phyloP scores from a whole-genome alignment of 2,113 vertebrate species.

The Chlamydotis undulata region DNA sequence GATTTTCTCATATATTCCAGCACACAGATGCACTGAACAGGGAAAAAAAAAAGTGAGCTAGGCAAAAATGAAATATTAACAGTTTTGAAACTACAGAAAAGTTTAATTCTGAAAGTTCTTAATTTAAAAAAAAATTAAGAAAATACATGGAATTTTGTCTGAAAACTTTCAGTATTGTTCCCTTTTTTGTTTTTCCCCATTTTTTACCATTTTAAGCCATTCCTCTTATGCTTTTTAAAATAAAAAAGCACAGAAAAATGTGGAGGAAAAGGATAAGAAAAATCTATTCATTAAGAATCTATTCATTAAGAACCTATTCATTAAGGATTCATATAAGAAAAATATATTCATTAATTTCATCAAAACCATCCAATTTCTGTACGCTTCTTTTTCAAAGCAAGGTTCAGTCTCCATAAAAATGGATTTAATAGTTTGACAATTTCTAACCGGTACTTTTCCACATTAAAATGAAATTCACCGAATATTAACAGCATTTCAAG shows the following conservation, averaged over 20 bases:
- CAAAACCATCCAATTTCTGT: not conserved
- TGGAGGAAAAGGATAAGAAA: not conserved
- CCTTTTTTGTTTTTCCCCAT: fast-evolving
- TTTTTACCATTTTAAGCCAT: not conserved
- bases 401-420: not conserved
- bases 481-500: not conserved
- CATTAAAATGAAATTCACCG: not conserved
- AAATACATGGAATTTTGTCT: not conserved
- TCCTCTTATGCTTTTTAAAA: not conserved
- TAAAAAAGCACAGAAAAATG: not conserved
- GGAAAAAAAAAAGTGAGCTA: not conserved
- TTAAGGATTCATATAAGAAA: too few relatives aligned
- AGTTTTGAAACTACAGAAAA: not conserved
- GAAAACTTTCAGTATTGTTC: not conserved
- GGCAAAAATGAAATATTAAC: not conserved
- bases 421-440: not conserved
- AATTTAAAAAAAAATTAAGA: not conserved
- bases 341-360: not conserved
- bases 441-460: not conserved
- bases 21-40: not conserved
- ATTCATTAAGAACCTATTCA: too few relatives aligned
- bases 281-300: too few relatives aligned
- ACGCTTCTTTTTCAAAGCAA: not conserved
- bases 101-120: not conserved
- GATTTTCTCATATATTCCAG: not conserved